phyloP scores from a whole-genome alignment of 2,113 vertebrate species.

The Epinephelus fuscoguttatus region DNA sequence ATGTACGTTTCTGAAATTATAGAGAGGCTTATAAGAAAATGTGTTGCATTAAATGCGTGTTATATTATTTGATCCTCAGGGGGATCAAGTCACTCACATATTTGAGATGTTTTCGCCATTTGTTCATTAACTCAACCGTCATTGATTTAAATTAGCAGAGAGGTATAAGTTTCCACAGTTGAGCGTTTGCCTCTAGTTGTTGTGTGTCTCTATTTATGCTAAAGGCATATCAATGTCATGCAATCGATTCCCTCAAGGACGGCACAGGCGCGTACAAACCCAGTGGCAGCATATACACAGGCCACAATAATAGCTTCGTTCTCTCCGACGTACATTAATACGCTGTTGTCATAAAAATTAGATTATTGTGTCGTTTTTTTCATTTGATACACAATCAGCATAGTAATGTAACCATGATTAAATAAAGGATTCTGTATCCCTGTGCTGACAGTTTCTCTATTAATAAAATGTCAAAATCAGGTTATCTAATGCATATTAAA shows the following conservation, averaged over 20 bases:
- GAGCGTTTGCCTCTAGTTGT: slow-evolving; percentile 5
- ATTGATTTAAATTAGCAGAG: slow-evolving; percentile 27
- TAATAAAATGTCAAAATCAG: slow-evolving; percentile 83
- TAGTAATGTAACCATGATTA: slow-evolving; percentile 72
- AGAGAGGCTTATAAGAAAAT: background rate
- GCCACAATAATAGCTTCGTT: slow-evolving; percentile 30
- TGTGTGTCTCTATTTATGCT: slow-evolving; percentile 11
- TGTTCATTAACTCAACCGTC: background rate
- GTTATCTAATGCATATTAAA: slow-evolving; percentile 78
- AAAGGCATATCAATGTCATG: slow-evolving; percentile 48
- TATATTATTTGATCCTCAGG: background rate
- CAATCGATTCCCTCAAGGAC: slow-evolving; percentile 47
- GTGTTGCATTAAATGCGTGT: background rate
- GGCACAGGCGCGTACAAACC: background rate
- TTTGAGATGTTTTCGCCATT: background rate
- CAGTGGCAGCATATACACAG: slow-evolving; percentile 5
- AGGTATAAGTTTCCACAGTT: background rate
- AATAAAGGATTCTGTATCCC: slow-evolving; percentile 68
- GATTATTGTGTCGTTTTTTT: slow-evolving; percentile 65
- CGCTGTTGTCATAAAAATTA: slow-evolving; percentile 46
- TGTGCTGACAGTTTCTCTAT: slow-evolving; percentile 75
- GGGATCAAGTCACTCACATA: background rate
- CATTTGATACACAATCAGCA: slow-evolving; percentile 71
- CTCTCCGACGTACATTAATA: slow-evolving; percentile 60
- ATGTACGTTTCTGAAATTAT: background rate